Conservation (phyloP, 2,888 invertebrate species). For the Limnephilus marmoratus region DNA sequence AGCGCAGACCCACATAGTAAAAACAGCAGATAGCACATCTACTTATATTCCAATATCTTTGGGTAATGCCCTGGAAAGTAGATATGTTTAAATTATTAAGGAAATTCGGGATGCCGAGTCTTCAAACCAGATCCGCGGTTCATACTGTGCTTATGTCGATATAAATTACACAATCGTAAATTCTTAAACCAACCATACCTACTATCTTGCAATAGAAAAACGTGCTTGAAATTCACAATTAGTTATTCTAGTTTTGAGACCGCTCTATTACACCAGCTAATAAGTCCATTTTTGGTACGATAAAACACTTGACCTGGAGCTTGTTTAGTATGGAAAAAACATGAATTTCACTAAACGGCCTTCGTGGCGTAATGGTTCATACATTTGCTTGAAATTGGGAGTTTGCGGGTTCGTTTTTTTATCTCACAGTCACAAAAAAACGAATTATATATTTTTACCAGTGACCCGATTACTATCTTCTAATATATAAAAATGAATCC, state of each 20-base stretch:
- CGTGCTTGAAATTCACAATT: neutral
- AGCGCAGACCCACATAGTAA: no score
- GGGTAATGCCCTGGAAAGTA: no score
- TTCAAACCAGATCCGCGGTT: neutral
- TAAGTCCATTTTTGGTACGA: neutral
- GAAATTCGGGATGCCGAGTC: no score
- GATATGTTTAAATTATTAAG: no score
- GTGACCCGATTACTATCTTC: no score
- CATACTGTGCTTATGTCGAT: neutral
- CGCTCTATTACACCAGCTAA: neutral
- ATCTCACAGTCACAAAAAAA: neutral
- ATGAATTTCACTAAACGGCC: neutral
- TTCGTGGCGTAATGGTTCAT: neutral
- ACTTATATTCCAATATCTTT: no score
- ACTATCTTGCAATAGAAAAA: neutral
- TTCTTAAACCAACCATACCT: neutral
- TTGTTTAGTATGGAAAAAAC: neutral
- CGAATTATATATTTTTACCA: no score
- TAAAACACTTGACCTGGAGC: neutral
- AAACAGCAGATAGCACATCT: no score
- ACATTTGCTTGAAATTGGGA: no score
- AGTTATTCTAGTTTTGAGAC: neutral
- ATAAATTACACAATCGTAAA: neutral
- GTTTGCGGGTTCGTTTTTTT: neutral
- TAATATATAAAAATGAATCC: no score